Conservation (phyloP, 2,113 vertebrate genomes). For the Cololabis saira region DNA sequence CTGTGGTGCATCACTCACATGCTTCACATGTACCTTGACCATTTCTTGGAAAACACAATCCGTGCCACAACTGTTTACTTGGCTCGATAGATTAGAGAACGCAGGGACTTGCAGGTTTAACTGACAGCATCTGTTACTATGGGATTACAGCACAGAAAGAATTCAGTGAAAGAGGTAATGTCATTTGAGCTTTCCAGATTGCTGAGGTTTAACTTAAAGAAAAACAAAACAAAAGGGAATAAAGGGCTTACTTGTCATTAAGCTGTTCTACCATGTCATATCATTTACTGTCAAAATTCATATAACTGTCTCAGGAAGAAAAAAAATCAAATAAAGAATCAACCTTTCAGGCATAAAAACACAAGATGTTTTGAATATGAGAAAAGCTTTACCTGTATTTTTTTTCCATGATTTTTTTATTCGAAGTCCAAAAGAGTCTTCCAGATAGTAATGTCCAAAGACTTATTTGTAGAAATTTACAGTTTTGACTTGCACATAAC, state of each 20-base stretch:
- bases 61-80: conserved; percentile 42
- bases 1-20: conserved; percentile 32
- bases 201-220: conserved; percentile 24
- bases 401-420: too few species aligned
- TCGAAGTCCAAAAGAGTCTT: too few species aligned
- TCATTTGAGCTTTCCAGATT: conserved; percentile 39
- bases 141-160: conserved; percentile 71
- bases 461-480: too few species aligned
- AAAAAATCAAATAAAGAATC: too few species aligned
- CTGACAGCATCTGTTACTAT: conserved; percentile 75
- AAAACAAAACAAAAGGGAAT: not conserved
- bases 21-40: conserved; percentile 16
- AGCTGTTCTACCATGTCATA: conserved; percentile 11
- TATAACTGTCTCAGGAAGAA: too few species aligned
- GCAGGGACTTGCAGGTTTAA: conserved; percentile 68
- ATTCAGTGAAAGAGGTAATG: conserved; percentile 71
- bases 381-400: too few species aligned
- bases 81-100: conserved; percentile 66
- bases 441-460: too few species aligned
- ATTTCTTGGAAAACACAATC: conserved; percentile 50
- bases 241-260: conserved; percentile 24
- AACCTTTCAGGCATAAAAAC: too few species aligned
- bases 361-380: too few species aligned
- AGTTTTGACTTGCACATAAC: too few species aligned
- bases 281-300: too few species aligned